Evolutionary conservation across 2,797 vertebrate species (phyloP), one percentile per base, ranked within the genome.

Genomic region (Clarias laeviceps): DNA sequence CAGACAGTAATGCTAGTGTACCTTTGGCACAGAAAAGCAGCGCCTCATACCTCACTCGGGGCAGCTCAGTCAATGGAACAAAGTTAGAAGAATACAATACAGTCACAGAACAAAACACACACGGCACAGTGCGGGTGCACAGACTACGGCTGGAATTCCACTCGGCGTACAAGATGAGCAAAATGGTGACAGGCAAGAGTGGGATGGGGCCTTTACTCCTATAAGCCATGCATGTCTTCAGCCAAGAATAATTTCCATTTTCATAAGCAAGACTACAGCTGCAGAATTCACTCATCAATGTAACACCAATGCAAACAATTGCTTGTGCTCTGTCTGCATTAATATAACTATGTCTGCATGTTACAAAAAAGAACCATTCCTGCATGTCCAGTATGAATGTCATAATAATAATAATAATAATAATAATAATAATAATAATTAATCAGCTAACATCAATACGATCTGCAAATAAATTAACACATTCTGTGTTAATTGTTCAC

Each of bases 81-180:
- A 90, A 90, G 90, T 90, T 90, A 90, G 90, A 90, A 89, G 87
- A 90, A 89, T 90, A 88, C 88, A 89, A 91, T 88, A 89, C 89
- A 90, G 90, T 90, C 88, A 87, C 88, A 87, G 88, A 89, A 89
- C 89, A 91, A 90, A 90, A 90, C 88, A 83, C 89, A 91, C 90
- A 90, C 82, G 54, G 77, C 88, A 78, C 83, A 83, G 77, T 85
- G 87, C 89, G 76, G 83, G 83, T 56, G 84, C 80, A 83, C 72
- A 88, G 79, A 89, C 81, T 82, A 37, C 45, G 85, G 86, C 87
- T 88, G 87, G 90, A 89, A 90, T 90, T 90, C 90, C 85, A 88
- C 90, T 88, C 84, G 79, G 81, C 80, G 84, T 86, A 88, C 86
- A 86, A 85, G 86, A 88, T 88, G 90, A 89, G 86, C 83, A 88